These are phyloP conservation scores for Marisa cornuarietis DNA, from an alignment of 1,140 invertebrate species.

Conservation along the genomic window DNA sequence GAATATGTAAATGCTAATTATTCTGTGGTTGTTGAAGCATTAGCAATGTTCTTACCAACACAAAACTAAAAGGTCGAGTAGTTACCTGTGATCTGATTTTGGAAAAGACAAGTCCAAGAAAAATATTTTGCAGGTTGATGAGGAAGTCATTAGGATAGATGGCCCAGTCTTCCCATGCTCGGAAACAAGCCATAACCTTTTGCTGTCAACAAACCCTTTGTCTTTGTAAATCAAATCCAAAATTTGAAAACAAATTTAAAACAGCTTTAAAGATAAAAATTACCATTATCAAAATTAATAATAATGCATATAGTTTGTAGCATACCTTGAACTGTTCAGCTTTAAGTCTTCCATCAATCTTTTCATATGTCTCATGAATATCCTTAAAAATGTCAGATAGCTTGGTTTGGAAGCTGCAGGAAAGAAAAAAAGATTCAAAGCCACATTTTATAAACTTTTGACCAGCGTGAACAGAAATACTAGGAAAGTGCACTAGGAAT, in stretches of 20 bases:
- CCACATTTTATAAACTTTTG: too few relatives aligned
- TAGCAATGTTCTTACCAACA: too few relatives aligned
- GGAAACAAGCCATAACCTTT: conserved; percentile 91
- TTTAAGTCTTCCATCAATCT: conserved; percentile 87
- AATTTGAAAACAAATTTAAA: not conserved
- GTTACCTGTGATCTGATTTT: conserved; percentile 30
- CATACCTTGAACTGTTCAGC: conserved; percentile 90
- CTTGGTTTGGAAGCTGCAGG: conserved; percentile 84
- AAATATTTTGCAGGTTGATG: conserved; percentile 88
- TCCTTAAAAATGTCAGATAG: conserved; percentile 88
- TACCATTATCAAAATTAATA: not conserved
- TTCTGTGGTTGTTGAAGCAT: not conserved
- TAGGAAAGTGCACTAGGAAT: not conserved
- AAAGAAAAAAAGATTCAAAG: conserved; percentile 15
- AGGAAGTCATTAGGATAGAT: conserved; percentile 96
- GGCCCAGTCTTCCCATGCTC: conserved; percentile 98
- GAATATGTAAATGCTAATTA: not conserved
- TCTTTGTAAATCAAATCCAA: not conserved
- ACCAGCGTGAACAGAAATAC: not conserved
- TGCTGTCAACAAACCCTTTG: conserved; percentile 68
- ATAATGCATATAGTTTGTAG: not conserved
- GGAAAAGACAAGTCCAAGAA: conserved; percentile 76
- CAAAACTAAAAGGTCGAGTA: not conserved
- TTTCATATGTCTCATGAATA: conserved; percentile 80
- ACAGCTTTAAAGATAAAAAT: not conserved